Evolutionary conservation across 2,113 vertebrate species (phyloP), one percentile per base, ranked within the genome.

Genomic region (Dasyornis broadbenti): DNA sequence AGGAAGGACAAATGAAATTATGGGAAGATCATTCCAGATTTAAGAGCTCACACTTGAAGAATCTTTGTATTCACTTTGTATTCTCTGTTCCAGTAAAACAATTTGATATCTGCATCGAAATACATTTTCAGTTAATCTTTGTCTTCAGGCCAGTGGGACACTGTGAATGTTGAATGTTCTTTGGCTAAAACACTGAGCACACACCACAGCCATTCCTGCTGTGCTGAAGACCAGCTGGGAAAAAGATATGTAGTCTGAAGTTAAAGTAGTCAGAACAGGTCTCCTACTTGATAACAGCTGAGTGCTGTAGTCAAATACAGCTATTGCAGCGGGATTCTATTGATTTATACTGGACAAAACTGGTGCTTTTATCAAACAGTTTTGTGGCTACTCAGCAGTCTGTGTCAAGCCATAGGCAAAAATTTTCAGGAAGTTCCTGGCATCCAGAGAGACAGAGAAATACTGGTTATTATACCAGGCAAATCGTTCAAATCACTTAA

Each of bases 401-500:
- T 93, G 47, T 82, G 64, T 96, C 90, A 95, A 94, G 91, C 94
- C 93, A 95, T 61, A 97, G 95, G 90, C 69, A 91, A 89, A 91
- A 89, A 92, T 96, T 96, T 96, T 97, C 87, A 96, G 92, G 96
- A 96, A 91, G 86, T 95, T 96, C 66, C 88, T 97, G 96, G 94
- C 94, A 97, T 90, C 78, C 90, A 94, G 94, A 82, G 94, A 97
- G 85, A 52, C 69, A 96, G 73, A 89, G 91, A 96, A 96, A 82
- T 96, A 87, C 96, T 83, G 86, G 92, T 92, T 97, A 96, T 97
- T 97, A 94, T 90, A 96, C 75, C 64, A 97, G 78, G 93, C 68
- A 97, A 97, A 98, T 97, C 60, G 12, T 86, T 96, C 89, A 96
- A 97, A 97, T 97, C 96, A 95, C 94, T 96, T 96, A 97, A 83